These are phyloP conservation scores for Sisyra nigra DNA, from an alignment of 2,888 invertebrate species.

Conservation along the genomic window DNA sequence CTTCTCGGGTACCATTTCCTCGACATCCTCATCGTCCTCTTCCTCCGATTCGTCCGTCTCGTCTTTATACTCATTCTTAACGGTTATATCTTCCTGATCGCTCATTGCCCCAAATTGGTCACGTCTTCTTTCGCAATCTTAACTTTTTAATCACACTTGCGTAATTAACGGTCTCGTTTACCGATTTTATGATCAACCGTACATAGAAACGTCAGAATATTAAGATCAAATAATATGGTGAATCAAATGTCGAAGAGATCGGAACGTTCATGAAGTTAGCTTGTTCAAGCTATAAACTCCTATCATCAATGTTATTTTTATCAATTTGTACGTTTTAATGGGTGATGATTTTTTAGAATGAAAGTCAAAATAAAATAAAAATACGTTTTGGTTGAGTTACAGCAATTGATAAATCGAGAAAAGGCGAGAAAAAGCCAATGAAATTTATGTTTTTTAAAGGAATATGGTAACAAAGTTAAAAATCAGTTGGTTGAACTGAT, in stretches of 20 bases:
- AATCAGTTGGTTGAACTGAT: slow-evolving; percentile 5
- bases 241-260: neutral
- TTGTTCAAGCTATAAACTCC: neutral
- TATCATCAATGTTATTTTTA: neutral
- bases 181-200: slow-evolving; percentile 10
- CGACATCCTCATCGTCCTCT: slow-evolving; percentile 4
- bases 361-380: neutral
- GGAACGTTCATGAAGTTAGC: slow-evolving; percentile 5
- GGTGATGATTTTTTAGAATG: too few species aligned
- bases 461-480: slow-evolving; percentile 2
- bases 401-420: neutral
- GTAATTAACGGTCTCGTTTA: slow-evolving; percentile 4
- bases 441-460: neutral
- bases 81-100: neutral
- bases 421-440: neutral
- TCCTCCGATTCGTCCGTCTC: slow-evolving; percentile 4
- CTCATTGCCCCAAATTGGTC: neutral
- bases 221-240: slow-evolving; percentile 5
- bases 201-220: slow-evolving; percentile 7
- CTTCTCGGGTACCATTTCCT: slow-evolving; percentile 13
- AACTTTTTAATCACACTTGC: slow-evolving; percentile 8
- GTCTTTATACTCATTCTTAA: slow-evolving; percentile 4
- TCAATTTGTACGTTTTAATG: neutral
- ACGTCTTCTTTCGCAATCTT: neutral
- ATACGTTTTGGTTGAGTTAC: neutral